Percentiles rank a stretch among this genome's conserved stretches.
Conservation (phyloP, 64 coral and sea anemone genomes). For the Montipora sp. region DNA sequence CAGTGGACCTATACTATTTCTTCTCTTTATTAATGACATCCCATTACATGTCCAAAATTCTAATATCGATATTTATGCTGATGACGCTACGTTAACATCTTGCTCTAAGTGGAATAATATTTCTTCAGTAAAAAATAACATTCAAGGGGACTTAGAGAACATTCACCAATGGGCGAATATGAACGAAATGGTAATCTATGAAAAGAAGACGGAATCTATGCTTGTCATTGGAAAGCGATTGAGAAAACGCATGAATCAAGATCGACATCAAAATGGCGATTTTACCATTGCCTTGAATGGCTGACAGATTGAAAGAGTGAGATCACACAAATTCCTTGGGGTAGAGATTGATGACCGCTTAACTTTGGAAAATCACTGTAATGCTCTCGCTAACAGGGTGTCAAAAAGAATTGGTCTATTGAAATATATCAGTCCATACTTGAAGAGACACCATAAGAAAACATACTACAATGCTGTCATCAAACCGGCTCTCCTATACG, state of each 20-base stretch:
- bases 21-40: no score
- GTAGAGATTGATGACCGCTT: slow-evolving; percentile 4
- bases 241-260: not conserved
- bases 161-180: no score
- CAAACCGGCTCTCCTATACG: not conserved
- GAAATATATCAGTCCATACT: slow-evolving; percentile 23
- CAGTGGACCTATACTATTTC: no score
- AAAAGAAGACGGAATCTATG: not conserved
- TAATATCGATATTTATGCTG: no score
- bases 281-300: not conserved
- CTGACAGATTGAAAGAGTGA: not conserved
- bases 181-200: no score
- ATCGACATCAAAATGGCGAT: not conserved
- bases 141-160: no score
- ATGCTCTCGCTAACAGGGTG: not conserved
- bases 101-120: no score
- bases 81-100: no score
- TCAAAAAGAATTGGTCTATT: slow-evolving; percentile 42
- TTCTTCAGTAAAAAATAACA: no score
- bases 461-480: slow-evolving; percentile 11
- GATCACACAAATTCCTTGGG: not conserved
- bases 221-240: not conserved
- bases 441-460: not conserved
- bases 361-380: slow-evolving; percentile 11
- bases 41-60: no score